Conservation (phyloP, 2,113 vertebrate species). For the Sciurus niger region DNA sequence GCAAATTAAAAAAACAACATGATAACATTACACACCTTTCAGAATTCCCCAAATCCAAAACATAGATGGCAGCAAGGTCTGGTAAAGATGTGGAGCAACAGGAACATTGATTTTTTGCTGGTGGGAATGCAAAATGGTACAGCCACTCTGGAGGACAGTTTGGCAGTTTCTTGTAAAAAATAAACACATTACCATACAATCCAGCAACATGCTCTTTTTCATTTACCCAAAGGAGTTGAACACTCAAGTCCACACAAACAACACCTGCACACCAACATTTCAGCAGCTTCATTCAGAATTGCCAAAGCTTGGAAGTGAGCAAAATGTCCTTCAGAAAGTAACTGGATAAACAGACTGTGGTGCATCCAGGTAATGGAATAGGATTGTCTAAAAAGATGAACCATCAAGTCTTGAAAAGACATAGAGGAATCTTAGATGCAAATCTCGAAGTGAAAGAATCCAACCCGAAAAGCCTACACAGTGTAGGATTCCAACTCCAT, state of each 20-base stretch:
- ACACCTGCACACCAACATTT: neutral
- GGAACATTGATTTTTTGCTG: neutral
- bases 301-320: neutral
- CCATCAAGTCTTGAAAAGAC: slow-evolving; percentile 22
- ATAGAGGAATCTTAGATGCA: neutral
- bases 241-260: neutral
- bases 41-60: neutral
- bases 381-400: neutral
- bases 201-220: neutral
- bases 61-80: neutral
- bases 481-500: neutral
- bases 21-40: neutral
- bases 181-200: neutral
- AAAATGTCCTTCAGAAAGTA: neutral
- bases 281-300: neutral
- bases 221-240: slow-evolving; percentile 18
- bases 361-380: neutral
- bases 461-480: neutral
- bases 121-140: neutral
- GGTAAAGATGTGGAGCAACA: neutral
- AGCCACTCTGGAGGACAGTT: neutral
- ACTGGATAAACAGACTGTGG: neutral
- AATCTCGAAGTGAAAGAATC: neutral
- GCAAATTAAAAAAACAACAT: neutral
- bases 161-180: neutral